Percentiles rank a stretch among this genome's conserved stretches.
These are phyloP conservation scores for Onthophagus taurus DNA, from an alignment of 1,140 invertebrate species.

Conservation along the genomic window DNA sequence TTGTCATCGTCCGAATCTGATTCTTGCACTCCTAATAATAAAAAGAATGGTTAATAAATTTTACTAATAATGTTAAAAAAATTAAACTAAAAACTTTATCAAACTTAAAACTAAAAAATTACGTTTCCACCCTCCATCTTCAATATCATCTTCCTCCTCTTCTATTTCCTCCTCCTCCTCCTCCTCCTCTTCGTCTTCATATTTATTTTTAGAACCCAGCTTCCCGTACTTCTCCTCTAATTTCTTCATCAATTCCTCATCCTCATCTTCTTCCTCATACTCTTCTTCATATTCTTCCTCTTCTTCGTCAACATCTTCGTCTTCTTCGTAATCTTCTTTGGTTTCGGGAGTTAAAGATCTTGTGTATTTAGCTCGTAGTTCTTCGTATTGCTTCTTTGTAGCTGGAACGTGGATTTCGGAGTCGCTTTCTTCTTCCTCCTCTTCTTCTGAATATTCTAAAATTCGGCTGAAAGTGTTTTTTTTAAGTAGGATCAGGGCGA, in stretches of 20 bases:
- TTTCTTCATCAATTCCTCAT: slow-evolving; percentile 54
- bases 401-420: slow-evolving; percentile 19
- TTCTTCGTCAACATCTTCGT: slow-evolving; percentile 33
- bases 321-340: slow-evolving; percentile 41
- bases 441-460: slow-evolving; percentile 33
- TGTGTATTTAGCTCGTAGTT: slow-evolving; percentile 27
- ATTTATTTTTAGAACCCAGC: slow-evolving; percentile 36
- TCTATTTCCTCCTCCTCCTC: slow-evolving; percentile 26
- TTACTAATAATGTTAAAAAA: too few species aligned
- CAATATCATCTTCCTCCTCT: slow-evolving; percentile 10
- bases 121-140: slow-evolving; percentile 1
- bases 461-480: slow-evolving; percentile 1
- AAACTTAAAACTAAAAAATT: not conserved
- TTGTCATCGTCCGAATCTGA: slow-evolving; percentile 21
- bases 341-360: slow-evolving; percentile 29
- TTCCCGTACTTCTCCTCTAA: slow-evolving; percentile 63
- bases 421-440: slow-evolving; percentile 30
- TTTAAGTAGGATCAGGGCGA: not conserved
- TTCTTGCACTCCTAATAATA: too few species aligned
- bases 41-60: too few species aligned
- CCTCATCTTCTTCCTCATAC: slow-evolving; percentile 45
- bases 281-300: slow-evolving; percentile 35
- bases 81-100: slow-evolving; percentile 6
- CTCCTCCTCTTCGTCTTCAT: slow-evolving; percentile 32
- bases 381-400: slow-evolving; percentile 27